These are phyloP conservation scores for Suricata suricatta DNA, from an alignment of 2,113 vertebrate genomes.

Conservation along the genomic window DNA sequence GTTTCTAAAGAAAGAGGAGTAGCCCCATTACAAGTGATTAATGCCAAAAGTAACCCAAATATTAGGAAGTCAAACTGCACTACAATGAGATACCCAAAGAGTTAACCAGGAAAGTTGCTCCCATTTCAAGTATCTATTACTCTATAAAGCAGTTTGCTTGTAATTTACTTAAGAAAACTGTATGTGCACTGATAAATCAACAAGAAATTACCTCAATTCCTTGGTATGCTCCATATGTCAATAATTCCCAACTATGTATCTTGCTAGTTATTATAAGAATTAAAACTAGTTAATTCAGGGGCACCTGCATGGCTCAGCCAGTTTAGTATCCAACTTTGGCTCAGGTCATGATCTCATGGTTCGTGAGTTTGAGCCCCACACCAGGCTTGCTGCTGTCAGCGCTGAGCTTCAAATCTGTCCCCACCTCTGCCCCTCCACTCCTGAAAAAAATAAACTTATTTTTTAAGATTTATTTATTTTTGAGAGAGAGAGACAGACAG, in stretches of 20 bases:
- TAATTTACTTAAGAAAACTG: neutral
- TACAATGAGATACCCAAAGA: neutral
- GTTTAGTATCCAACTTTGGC: too few relatives aligned
- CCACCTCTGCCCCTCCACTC: too few relatives aligned
- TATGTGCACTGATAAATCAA: neutral
- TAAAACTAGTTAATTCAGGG: neutral
- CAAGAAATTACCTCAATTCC: constrained; percentile 1
- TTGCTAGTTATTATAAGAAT: neutral
- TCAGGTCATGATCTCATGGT: too few relatives aligned
- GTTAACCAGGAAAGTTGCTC: neutral
- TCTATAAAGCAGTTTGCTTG: neutral
- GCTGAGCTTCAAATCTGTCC: too few relatives aligned
- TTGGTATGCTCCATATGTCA: neutral
- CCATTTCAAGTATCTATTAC: constrained; percentile 11
- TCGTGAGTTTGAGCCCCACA: too few relatives aligned
- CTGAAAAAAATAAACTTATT: too few relatives aligned
- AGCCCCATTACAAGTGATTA: neutral
- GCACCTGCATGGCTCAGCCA: too few relatives aligned
- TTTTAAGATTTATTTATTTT: too few relatives aligned
- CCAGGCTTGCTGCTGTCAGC: too few relatives aligned
- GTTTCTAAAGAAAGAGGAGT: constrained; percentile 2
- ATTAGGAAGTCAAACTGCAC: neutral
- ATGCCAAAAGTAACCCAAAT: constrained; percentile 2
- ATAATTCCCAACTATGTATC: constrained; percentile 25
- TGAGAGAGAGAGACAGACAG: too few relatives aligned